Evolutionary conservation across 2,888 invertebrate genomes (phyloP), one percentile per base, ranked within the genome.

Genomic region (Sinelater perroti): DNA sequence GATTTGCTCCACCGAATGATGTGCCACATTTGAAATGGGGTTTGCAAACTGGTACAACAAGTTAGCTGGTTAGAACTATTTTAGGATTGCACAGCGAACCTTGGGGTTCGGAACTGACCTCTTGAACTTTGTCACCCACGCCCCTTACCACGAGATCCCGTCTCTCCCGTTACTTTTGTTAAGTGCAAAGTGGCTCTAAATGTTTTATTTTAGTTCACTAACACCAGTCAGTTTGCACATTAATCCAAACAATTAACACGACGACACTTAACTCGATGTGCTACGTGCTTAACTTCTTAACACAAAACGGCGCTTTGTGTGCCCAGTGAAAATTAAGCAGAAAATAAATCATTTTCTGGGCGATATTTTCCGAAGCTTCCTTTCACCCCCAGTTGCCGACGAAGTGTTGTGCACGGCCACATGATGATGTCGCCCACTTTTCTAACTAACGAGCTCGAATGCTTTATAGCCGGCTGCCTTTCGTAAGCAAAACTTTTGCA

Each of bases 1-100:
- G 17, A 17, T 1, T 28, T 36, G 13, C 5, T 8, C 3, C 14
- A 3, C 44, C 13, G 28, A 50, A 56, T 70, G 68, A 70, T 70
- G 70, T 70, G 69, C 69, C 66, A 70, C 67, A 64, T 67, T 66
- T 60, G 13, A 61, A 62, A 69, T 70, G 70, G 70, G 70, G 70
- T 70, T 70, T 70, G 70, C 70, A 70, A 28, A 70, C 60, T 68
- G 68, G 67, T 67, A 66, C 62, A 65, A 62, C 50, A 59, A 59
- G 54, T 59, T 59, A 59, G 59, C 44, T 57, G 54, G 33, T 40
- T 56, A 56, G 55, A 49, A 40, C 30, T 40, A 17, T 7, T 45
- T 14, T 33, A 30, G 13, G n/a, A 30, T 33, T 26, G 13, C 18
- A 40, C 40, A 24, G n/a, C 3, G 56, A 56, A 42, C 47, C 10